Base-by-base conservation (phyloP, 2,888 invertebrate genomes). In the Muschampia plurimacula region DNA sequence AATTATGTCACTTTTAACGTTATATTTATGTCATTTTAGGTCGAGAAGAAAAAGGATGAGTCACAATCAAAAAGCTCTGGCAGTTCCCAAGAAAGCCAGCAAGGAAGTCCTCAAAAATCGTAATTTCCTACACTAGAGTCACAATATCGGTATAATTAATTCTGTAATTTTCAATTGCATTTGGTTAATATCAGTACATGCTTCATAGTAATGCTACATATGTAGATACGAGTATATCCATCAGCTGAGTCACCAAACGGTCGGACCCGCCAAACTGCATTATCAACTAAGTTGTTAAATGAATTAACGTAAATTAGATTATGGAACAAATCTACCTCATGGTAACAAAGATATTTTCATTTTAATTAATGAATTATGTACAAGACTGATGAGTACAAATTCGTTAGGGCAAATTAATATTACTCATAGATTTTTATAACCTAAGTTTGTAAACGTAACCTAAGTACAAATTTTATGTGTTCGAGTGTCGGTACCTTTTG, bases 381-480 rank as follows among this genome's bases (percentile, higher is more conserved):
- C 84, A 93, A 93, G 93, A 93, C 93, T 93, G 93, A 93, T 87
- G 85, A 86, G 89, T 92, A 92, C 91, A 91, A 92, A 91, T 89
- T 86, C 89, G 86, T 88, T 84, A 82, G 90, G 89, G 89, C 89
- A 89, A 91, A 84, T 81, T 87, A 83, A 86, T 84, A 86, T 87
- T 86, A 87, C 84, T 86, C 80, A 80, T 88, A 86, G 80, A 84
- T 81, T 83, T 80, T 83, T 85, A 85, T 83, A 80, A 75, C 81
- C 79, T 90, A 87, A 88, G 87, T 89, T 90, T 86, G 83, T 84
- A 86, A 88, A 85, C 74, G 85, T 90, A 91, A 90, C 86, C 80
- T 89, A 88, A 92, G 93, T 93, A 93, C 92, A 94, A 93, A 94
- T 87, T 86, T 84, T 90, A 91, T 91, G 93, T 93, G 93, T 94